Base-by-base conservation (phyloP, 2,113 vertebrate genomes). In the Forbesichthys agassizii region DNA sequence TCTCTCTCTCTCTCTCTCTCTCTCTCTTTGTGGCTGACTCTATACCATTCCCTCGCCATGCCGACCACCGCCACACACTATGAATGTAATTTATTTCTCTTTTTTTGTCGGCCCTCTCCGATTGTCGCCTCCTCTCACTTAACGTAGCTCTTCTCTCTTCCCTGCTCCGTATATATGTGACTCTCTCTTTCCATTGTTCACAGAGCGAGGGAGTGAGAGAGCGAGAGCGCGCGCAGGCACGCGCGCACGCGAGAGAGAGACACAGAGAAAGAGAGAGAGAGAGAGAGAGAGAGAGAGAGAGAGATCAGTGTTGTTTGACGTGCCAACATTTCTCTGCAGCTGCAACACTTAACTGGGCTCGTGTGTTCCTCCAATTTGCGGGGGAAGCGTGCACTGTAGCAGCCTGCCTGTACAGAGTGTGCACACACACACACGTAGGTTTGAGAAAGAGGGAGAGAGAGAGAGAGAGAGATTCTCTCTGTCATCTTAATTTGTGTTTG, bases 251-350 rank as follows among this genome's bases (percentile, higher is more conserved):
- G 0, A 42, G 36, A 42, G 36, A 42, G 36, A 6, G 36, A 42
- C 16, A 16, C 16, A 16, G 36, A 5, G 36, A 42, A 5, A 42
- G 36, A 20, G 5, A 42, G 36, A 42, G 36, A 42, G 36, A 6
- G 36, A 42, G 36, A 5, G 36, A 42, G 36, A 42, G 36, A 42
- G 36, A 42, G 5, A 42, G 11, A 36, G 49, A 42, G 36, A 42
- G 56, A 64, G 71, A 78, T 80, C 68, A 63, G 62, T 11, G 69
- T 68, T 11, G 18, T 6, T 13, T 70, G 47, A 80, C 75, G 48
- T 73, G 82, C 85, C 82, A 88, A 78, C 68, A 71, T 77, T 71
- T 84, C 66, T 69, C 73, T 84, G 81, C 82, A 85, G 86, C 86
- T 87, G 85, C 52, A 14, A 82, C 64, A 71, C 20, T 71, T 79